Conservation (phyloP, 1,140 invertebrate species). For the Platorchestia sp. region DNA sequence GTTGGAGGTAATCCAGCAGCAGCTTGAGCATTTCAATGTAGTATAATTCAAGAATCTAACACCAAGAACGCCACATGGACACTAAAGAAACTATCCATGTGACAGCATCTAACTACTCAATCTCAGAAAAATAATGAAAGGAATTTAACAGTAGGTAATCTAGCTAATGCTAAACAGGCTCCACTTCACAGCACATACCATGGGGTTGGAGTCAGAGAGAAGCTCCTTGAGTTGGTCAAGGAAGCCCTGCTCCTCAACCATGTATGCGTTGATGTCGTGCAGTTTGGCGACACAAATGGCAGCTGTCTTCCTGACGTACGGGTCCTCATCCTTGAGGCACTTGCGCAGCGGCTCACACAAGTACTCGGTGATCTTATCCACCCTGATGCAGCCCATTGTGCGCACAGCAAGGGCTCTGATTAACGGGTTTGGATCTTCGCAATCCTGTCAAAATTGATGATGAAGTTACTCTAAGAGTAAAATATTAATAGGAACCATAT, state of each 20-base stretch:
- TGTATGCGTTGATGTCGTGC: constrained; percentile 97
- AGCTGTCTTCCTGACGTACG: constrained; percentile 99
- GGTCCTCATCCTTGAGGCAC: constrained; percentile 99
- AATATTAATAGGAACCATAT: too few relatives aligned
- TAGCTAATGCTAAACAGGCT: too few relatives aligned
- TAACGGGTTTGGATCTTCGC: constrained; percentile 99
- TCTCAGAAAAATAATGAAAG: too few relatives aligned
- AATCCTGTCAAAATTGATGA: constrained; percentile 81
- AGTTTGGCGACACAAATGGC: constrained; percentile 99
- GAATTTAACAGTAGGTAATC: too few relatives aligned
- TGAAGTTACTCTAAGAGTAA: neutral
- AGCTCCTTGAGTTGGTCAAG: constrained; percentile 97
- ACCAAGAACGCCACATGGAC: too few relatives aligned
- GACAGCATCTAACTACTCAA: too few relatives aligned
- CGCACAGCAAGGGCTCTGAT: constrained; percentile 98
- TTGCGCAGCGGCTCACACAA: constrained; percentile 98
- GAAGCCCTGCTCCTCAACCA: constrained; percentile 99
- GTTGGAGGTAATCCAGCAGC: too few relatives aligned
- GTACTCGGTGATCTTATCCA: constrained; percentile 99
- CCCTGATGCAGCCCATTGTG: constrained; percentile 99
- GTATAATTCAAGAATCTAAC: too few relatives aligned
- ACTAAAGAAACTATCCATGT: too few relatives aligned
- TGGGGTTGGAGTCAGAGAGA: constrained; percentile 99
- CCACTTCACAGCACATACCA: constrained; percentile 80
- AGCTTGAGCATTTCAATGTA: too few relatives aligned